Evolutionary conservation across 2,797 vertebrate species (phyloP), one percentile per base, ranked within the genome.

Genomic region (Argya squamiceps): DNA sequence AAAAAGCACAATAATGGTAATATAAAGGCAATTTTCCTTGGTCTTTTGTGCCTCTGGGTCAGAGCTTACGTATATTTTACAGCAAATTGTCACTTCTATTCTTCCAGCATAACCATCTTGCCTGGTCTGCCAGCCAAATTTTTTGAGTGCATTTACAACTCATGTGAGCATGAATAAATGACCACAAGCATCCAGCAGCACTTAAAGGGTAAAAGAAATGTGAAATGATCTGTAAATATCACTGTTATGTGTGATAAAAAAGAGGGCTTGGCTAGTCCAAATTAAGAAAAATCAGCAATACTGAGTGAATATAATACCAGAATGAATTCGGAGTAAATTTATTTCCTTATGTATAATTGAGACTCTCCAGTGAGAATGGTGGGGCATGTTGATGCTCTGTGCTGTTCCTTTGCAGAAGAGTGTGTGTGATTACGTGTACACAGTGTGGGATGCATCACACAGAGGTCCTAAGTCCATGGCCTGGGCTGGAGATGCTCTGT

Each of bases 341-440:
- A 15, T 77, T 76, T 64, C 32, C 15, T 36, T 68, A 10, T 1
- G 1, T 34, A 2, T 43, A 19, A 11, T 2, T 15, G 85, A 43
- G 30, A 36, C 24, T 83, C 36, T 68, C 7, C 58, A 32, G 16
- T 70, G 49, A 64, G 8, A 58, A 4, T 0, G 1, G 5, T 36
- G 77, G 47, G 26, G 4, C 36, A 8, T 16, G 17, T 17, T n/a
- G 46, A 2, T 46, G 2, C 10, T 43, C 22, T 4, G 43, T 37
- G 20, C 3, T 58, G 50, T 15, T 84, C 24, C 12, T 75, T 32
- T 60, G 67, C 64, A 55, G 63, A 53, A n/a, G 15, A 29, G 15
- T 1, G 0, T 11, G 3, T 24, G 36, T 20, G 58, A 16, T 53
- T 63, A 52, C 14, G 5, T 4, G 9, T 12, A 0, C 3, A 0